Evolutionary conservation across 2,113 vertebrate genomes (phyloP).

Genomic region (Tiliqua scincoides): DNA sequence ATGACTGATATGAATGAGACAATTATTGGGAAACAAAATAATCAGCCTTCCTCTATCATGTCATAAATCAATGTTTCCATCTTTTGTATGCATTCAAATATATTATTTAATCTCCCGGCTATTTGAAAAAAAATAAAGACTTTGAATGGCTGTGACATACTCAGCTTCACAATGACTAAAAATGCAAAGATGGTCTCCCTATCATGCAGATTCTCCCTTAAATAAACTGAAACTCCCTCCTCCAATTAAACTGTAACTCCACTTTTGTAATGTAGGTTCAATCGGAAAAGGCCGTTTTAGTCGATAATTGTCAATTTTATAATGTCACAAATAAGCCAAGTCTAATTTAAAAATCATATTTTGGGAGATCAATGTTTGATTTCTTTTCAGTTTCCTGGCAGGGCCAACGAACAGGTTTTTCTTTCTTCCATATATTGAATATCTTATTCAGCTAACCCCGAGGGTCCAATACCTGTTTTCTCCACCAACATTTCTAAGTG

Average conservation of each 20-base stretch:
- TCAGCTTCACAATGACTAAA: conserved; percentile 18
- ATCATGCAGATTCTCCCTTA: conserved; percentile 30
- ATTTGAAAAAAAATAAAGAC: conserved; percentile 22
- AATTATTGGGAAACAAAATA: conserved; percentile 49
- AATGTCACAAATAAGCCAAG: conserved; percentile 22
- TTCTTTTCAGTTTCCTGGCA: conserved; percentile 15
- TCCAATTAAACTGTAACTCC: conserved; percentile 22
- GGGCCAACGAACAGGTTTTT: not conserved
- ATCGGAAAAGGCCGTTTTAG: conserved; percentile 27
- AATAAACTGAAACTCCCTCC: conserved; percentile 16
- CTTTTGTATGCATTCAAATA: conserved; percentile 11
- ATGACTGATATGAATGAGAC: conserved; percentile 33
- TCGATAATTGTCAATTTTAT: not conserved
- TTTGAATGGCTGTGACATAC: conserved; percentile 37
- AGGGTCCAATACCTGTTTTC: not conserved
- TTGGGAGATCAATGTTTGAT: not conserved
- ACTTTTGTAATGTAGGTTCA: conserved; percentile 21
- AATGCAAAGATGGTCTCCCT: conserved; percentile 45
- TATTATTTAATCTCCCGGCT: conserved; percentile 14
- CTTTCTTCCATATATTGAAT: not conserved
- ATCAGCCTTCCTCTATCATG: conserved; percentile 38
- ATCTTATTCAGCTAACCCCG: conserved; percentile 31
- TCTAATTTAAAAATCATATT: not conserved
- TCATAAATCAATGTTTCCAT: conserved; percentile 36
- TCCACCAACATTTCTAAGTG: conserved; percentile 31